These are phyloP conservation scores for Drosophila paramelanica DNA, from an alignment of 2,888 invertebrate species.

Conservation along the genomic window DNA sequence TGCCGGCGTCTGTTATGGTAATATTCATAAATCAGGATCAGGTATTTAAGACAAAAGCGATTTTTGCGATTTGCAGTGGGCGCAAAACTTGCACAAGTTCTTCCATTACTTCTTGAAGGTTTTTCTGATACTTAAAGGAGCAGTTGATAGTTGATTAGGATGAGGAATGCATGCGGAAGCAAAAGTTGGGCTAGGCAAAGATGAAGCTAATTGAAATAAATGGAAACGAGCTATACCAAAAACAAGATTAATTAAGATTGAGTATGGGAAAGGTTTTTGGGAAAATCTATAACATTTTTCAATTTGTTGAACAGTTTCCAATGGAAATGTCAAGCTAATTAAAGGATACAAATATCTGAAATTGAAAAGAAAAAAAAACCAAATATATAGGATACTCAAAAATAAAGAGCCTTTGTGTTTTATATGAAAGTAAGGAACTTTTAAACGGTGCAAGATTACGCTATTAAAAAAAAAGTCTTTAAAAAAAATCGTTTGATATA, in stretches of 20 bases:
- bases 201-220: slow-evolving; percentile 10
- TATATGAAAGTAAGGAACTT: too few relatives aligned
- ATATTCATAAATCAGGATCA: slow-evolving; percentile 74
- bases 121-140: slow-evolving; percentile 20
- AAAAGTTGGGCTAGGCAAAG: not conserved
- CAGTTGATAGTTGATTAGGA: slow-evolving; percentile 28
- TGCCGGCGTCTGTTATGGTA: slow-evolving; percentile 65
- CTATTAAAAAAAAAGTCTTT: too few relatives aligned
- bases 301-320: not conserved
- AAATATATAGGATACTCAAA: not conserved
- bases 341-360: too few relatives aligned
- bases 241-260: slow-evolving; percentile 2
- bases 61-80: slow-evolving; percentile 52
- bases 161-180: slow-evolving; percentile 25
- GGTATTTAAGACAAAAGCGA: slow-evolving; percentile 62
- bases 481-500: too few relatives aligned
- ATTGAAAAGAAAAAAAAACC: not conserved
- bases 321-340: not conserved
- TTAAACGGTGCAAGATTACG: too few relatives aligned
- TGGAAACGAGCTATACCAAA: not conserved
- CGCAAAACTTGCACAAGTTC: slow-evolving; percentile 29
- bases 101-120: slow-evolving; percentile 6
- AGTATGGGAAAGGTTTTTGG: not conserved
- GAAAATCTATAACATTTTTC: not conserved
- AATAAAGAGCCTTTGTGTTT: too few relatives aligned